Percentiles rank a stretch among this genome's conserved stretches.
phyloP scores from a whole-genome alignment of 2,888 invertebrate species.

The Meiosimyza platycephala region DNA sequence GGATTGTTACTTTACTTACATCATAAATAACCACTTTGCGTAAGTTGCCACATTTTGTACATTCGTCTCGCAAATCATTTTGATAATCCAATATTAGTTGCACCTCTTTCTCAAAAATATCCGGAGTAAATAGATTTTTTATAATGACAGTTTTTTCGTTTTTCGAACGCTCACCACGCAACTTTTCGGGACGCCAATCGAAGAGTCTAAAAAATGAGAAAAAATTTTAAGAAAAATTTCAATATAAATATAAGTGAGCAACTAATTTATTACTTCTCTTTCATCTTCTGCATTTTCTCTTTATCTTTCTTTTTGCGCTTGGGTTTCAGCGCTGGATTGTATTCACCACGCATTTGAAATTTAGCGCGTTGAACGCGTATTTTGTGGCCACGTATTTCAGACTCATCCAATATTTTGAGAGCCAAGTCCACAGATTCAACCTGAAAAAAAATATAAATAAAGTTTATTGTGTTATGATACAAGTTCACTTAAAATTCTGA shows the following conservation, averaged over 20 bases:
- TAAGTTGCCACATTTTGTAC: constrained; percentile 90
- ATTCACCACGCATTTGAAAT: constrained; percentile 94
- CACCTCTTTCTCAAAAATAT: constrained; percentile 90
- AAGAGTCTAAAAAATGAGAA: constrained; percentile 73
- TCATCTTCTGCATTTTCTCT: constrained; percentile 90
- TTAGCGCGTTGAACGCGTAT: constrained; percentile 91
- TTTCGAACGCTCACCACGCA: constrained; percentile 85
- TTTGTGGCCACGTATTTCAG: constrained; percentile 80
- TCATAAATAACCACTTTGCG: constrained; percentile 92
- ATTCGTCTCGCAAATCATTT: constrained; percentile 89
- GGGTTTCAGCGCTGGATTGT: constrained; percentile 91
- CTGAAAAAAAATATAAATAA: constrained; percentile 63
- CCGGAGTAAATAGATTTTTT: constrained; percentile 91
- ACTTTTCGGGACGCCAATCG: constrained; percentile 96
- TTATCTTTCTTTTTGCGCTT: constrained; percentile 91
- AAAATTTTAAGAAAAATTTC: not conserved
- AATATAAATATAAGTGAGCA: too few species aligned
- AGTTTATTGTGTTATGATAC: not conserved
- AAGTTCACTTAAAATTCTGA: not conserved
- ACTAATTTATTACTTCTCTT: constrained; percentile 78
- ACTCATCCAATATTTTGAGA: constrained; percentile 90
- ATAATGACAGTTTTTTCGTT: constrained; percentile 92
- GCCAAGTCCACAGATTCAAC: constrained; percentile 95
- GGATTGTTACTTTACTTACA: constrained; percentile 70
- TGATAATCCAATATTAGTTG: constrained; percentile 90